Base-by-base conservation (phyloP, 2,113 vertebrate genomes). In the Malurus melanocephalus region DNA sequence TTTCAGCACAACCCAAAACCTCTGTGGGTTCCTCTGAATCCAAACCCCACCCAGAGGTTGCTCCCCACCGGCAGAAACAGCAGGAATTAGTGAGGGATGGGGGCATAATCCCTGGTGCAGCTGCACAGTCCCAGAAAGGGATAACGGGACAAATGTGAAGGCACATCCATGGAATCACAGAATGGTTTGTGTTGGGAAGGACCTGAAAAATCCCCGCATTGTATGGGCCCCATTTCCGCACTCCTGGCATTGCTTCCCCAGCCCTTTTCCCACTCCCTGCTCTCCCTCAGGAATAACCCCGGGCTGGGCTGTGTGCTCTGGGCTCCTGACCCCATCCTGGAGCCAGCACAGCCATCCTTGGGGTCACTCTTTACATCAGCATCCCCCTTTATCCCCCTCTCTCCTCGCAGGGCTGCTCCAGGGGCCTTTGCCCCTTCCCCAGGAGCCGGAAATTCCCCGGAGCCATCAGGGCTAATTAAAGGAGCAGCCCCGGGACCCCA, bases 401-500 rank as follows among this genome's bases (percentile, higher is more conserved):
- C 22, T 68, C 77, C 23, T 10, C 0, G 0, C 26, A 2, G 49
- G n/a, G 51, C 38, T 56, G 80, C 78, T 67, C 66, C 43, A 11
- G 78, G 60, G 65, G 89, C 72, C 85, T 90, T 93, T 93, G 89
- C 91, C 87, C 89, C 20, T 91, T 28, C 89, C 78, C 69, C 67
- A 2, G 0, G 90, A 14, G 86, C 94, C 73, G 94, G 96, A 96
- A 95, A 93, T 89, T 46, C 88, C 57, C 90, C 6, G 4, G 6
- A 82, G 61, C 33, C 51, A 67, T 95, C 94, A 49, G 17, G 61
- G 88, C 68, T 94, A 91, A 96, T 96, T 96, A 95, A 93, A 83
- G 75, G 88, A 94, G 73, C 87, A 66, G 91, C 85, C 30, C 6
- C 1, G 68, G 86, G 91, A 92, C 85, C 90, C 43, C 1, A 1